Percentiles rank a stretch among this genome's conserved stretches.
phyloP scores from a whole-genome alignment of 2,888 invertebrate genomes.

The Zygogramma bicolorata region DNA sequence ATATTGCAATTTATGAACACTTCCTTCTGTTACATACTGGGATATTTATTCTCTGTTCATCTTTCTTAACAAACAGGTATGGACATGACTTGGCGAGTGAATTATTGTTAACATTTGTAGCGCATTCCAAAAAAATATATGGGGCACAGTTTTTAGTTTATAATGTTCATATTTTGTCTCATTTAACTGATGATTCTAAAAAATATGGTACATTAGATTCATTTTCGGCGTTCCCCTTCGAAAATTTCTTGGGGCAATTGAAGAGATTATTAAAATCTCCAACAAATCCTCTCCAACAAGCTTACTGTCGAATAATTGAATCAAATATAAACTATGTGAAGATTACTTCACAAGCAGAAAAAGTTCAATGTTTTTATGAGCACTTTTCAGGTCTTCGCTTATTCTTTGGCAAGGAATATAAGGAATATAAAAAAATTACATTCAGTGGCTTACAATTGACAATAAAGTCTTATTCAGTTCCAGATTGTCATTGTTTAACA shows the following conservation, averaged over 20 bases:
- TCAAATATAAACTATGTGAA: slow-evolving; percentile 16
- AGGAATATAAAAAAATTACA: slow-evolving; percentile 18
- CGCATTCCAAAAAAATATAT: slow-evolving; percentile 33
- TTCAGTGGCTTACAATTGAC: slow-evolving; percentile 16
- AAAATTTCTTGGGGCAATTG: slow-evolving; percentile 40
- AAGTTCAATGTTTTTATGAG: slow-evolving; percentile 17
- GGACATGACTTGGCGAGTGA: slow-evolving; percentile 17
- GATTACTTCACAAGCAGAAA: neutral
- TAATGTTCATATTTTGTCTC: slow-evolving; percentile 43
- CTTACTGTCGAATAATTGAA: slow-evolving; percentile 23
- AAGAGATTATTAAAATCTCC: slow-evolving; percentile 30
- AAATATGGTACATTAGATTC: slow-evolving; percentile 39
- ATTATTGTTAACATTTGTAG: slow-evolving; percentile 21
- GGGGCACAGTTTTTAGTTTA: slow-evolving; percentile 39
- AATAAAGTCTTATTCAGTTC: slow-evolving; percentile 15
- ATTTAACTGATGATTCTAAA: slow-evolving; percentile 41
- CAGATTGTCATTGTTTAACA: slow-evolving; percentile 26
- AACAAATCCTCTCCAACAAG: slow-evolving; percentile 34
- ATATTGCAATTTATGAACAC: slow-evolving; percentile 25
- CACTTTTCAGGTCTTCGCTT: slow-evolving; percentile 20
- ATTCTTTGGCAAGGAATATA: slow-evolving; percentile 16
- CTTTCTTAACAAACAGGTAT: neutral
- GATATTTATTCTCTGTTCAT: slow-evolving; percentile 22
- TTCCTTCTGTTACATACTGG: slow-evolving; percentile 16
- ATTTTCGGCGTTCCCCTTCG: slow-evolving; percentile 42